Base-by-base conservation (phyloP, 1,140 invertebrate species). In the Agraylea sexmaculata region DNA sequence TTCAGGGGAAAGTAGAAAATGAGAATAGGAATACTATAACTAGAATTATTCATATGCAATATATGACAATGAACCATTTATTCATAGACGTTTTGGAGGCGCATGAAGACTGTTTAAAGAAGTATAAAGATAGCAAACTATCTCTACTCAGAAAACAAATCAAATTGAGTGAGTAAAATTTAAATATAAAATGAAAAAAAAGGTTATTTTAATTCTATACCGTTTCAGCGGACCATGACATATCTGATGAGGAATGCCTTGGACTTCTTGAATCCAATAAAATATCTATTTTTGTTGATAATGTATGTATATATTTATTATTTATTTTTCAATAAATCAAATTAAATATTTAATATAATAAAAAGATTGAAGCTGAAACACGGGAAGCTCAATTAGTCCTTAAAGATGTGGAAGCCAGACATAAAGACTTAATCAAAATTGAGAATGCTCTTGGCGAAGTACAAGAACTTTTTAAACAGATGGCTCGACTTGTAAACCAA, bases 341-440 rank as follows among this genome's bases (percentile, higher is more conserved):
- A 25, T 13, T 37, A 16, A 21, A 25, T 25, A n/a, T n/a, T n/a
- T n/a, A n/a, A n/a, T n/a, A n/a, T n/a, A n/a, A n/a, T n/a, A n/a
- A n/a, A n/a, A n/a, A 90, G 76, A 80, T 88, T 60, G 73, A 85
- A 50, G 75, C 77, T 52, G 82, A 91, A 53, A 87, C 83, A 21
- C 75, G 75, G 53, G 70, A 79, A 63, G 85, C 83, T n/a, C 77
- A 76, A 57, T 75, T 79, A 56, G 77, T 79, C 45, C 64, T 93
- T 51, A 77, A 78, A 39, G 87, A 89, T 47, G 80, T 88, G 48
- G 76, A 90, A 69, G 80, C 74, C n/a, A 25, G 23, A 25, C n/a
- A 7, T 25, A n/a, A 25, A 25, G 23, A 25, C 23, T 25, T 25
- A 25, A 62, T 84, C 42, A 83, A 87, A 60, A 68, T 89, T 37